Evolutionary conservation across 1,140 invertebrate species (phyloP).

Genomic region (Lepidostoma basale): DNA sequence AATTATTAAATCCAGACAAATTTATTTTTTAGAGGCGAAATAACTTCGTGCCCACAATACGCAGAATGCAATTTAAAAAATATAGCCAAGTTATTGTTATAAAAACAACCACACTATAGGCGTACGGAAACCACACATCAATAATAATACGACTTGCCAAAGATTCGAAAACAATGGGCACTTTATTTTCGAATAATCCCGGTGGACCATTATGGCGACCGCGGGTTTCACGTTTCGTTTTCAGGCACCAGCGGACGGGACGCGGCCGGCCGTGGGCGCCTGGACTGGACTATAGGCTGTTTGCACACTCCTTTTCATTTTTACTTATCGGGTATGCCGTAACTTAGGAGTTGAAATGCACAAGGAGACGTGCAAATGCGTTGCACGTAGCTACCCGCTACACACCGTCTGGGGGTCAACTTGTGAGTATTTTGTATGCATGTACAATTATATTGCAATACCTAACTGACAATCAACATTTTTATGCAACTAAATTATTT

Average conservation of each 20-base stretch:
- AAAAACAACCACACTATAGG: neutral
- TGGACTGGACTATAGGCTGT: no score
- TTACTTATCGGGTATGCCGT: slow-evolving; percentile 24
- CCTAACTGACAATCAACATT: no score
- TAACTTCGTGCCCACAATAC: no score
- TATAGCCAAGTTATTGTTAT: neutral
- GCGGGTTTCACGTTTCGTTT: neutral
- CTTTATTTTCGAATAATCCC: slow-evolving; percentile 8
- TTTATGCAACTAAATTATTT: no score
- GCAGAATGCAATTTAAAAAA: no score
- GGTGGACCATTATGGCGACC: neutral
- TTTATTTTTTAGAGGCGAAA: no score
- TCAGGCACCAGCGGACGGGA: neutral
- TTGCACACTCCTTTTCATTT: slow-evolving; percentile 14
- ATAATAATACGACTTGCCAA: neutral
- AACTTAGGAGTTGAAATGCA: slow-evolving; percentile 37
- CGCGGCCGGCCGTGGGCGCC: neutral
- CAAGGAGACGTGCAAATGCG: slow-evolving; percentile 34
- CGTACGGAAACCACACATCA: neutral
- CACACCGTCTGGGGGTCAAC: no score
- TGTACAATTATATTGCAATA: no score
- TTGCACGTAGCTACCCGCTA: slow-evolving; percentile 30
- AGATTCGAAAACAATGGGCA: slow-evolving; percentile 6
- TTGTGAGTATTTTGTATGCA: no score
- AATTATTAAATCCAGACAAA: no score